Conservation (phyloP, 2,888 invertebrate genomes). For the Drosophila suboccidentalis region DNA sequence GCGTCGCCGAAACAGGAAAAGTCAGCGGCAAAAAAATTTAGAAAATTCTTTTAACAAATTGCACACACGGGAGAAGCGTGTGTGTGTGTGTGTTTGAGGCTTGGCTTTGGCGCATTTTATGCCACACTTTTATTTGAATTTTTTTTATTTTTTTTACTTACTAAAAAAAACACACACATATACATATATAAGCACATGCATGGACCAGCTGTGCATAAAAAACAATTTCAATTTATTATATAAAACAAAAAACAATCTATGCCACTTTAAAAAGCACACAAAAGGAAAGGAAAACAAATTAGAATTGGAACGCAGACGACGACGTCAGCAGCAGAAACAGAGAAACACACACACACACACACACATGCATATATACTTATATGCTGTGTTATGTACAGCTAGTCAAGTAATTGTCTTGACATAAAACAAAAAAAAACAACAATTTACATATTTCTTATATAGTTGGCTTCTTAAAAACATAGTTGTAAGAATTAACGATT, state of each 20-base stretch:
- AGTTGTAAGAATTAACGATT: no score
- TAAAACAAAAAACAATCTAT: constrained; percentile 55
- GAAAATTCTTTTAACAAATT: constrained; percentile 33
- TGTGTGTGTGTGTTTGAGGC: constrained; percentile 16
- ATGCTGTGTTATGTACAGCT: constrained; percentile 1
- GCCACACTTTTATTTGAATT: constrained; percentile 39
- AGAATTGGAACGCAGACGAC: constrained; percentile 66
- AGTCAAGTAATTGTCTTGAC: neutral
- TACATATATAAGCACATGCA: neutral
- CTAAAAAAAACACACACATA: neutral
- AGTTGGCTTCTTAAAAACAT: neutral
- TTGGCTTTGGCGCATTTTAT: constrained; percentile 44
- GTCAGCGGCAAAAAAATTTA: constrained; percentile 3
- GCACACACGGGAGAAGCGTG: constrained; percentile 16
- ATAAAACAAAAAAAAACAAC: neutral
- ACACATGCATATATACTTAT: constrained; percentile 10
- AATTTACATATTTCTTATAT: neutral
- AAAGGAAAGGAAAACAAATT: constrained; percentile 52
- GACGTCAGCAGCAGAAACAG: constrained; percentile 33
- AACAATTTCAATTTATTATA: constrained; percentile 63
- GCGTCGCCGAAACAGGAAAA: constrained; percentile 45
- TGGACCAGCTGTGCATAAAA: constrained; percentile 54
- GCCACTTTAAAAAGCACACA: constrained; percentile 60
- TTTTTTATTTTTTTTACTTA: constrained; percentile 5
- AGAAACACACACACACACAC: constrained; percentile 35